Conservation (phyloP, 1,140 invertebrate species). For the Drosophila ironensis region DNA sequence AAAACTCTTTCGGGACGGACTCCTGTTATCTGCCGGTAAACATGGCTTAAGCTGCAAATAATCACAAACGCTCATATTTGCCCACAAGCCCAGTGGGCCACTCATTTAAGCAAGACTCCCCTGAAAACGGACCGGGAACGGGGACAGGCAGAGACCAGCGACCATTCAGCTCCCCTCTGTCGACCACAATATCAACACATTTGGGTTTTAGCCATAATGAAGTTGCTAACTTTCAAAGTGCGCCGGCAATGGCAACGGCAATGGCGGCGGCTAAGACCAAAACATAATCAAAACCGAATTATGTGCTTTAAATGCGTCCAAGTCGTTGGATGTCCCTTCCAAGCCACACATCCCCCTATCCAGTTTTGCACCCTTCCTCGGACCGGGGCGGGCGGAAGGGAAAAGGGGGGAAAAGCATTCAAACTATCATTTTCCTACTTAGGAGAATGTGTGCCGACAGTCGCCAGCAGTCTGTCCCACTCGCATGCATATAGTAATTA, state of each 20-base stretch:
- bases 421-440: constrained; percentile 80
- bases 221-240: constrained; percentile 74
- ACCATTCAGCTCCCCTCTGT: constrained; percentile 20
- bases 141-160: background rate
- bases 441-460: constrained; percentile 76
- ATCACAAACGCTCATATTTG: constrained; percentile 65
- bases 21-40: constrained; percentile 48
- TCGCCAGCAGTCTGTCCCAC: constrained; percentile 64
- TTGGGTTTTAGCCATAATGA: constrained; percentile 79
- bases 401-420: constrained; percentile 73
- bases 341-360: background rate
- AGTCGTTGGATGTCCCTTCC: constrained; percentile 24
- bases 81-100: constrained; percentile 52
- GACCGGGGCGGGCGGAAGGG: no score
- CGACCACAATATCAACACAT: constrained; percentile 77
- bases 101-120: constrained; percentile 56
- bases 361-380: no score
- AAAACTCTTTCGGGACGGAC: constrained; percentile 37
- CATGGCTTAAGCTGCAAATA: constrained; percentile 63
- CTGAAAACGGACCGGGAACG: no score
- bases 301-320: constrained; percentile 77
- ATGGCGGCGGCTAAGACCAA: constrained; percentile 54
- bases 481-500: constrained; percentile 71
- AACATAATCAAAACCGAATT: constrained; percentile 81
- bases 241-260: constrained; percentile 35